phyloP scores from a whole-genome alignment of 2,888 invertebrate species.

The Chalcosyrphus nemorum region DNA sequence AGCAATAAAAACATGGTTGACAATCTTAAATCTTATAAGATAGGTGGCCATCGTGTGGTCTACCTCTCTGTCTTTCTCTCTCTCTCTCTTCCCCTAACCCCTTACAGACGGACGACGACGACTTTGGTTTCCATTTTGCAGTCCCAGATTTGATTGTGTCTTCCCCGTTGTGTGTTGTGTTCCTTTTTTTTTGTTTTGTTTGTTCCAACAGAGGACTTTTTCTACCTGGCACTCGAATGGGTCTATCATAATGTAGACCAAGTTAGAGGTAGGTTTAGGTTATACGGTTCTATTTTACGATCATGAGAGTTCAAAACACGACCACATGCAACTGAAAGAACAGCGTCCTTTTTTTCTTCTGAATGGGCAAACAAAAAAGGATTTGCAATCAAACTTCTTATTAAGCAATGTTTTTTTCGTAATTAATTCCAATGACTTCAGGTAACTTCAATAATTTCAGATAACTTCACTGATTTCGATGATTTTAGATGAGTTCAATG shows the following conservation, averaged over 20 bases:
- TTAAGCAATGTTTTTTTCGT: not conserved
- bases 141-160: constrained; percentile 23
- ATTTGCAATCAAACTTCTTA: constrained; percentile 4
- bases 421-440: not conserved
- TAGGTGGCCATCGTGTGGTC: constrained; percentile 61
- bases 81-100: not conserved
- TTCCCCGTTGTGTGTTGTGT: constrained; percentile 5
- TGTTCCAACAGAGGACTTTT: not conserved
- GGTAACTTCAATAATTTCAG: too few species aligned
- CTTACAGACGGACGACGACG: constrained; percentile 17
- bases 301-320: constrained; percentile 5
- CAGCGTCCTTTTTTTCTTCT: not conserved
- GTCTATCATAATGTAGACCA: constrained; percentile 7
- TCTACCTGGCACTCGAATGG: not conserved
- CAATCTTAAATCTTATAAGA: constrained; percentile 73
- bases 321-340: not conserved
- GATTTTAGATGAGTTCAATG: too few species aligned
- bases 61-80: constrained; percentile 5
- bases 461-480: too few species aligned
- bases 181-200: too few species aligned
- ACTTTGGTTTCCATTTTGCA: constrained; percentile 60
- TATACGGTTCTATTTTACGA: constrained; percentile 36
- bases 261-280: not conserved
- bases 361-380: not conserved
- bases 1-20: constrained; percentile 73